Conservation (phyloP, 2,797 vertebrate genomes). For the Mormyrops attenuatus region DNA sequence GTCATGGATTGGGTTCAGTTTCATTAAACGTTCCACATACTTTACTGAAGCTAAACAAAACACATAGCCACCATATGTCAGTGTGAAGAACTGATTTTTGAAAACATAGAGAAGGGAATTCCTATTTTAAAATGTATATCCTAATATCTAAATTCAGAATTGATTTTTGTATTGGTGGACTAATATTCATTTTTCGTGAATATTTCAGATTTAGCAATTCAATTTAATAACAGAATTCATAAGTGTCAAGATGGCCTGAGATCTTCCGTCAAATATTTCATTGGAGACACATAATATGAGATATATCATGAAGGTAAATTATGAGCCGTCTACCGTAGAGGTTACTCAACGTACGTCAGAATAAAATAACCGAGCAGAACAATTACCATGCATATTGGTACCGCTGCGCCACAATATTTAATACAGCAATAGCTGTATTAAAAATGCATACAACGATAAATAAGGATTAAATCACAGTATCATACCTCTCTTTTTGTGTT, state of each 20-base stretch:
- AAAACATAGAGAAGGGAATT: neutral
- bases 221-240: neutral
- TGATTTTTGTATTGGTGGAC: neutral
- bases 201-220: neutral
- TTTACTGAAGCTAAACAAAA: neutral
- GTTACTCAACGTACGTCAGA: slow-evolving; percentile 9
- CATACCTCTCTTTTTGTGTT: slow-evolving; percentile 38
- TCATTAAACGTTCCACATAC: neutral
- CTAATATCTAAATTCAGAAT: neutral
- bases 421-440: neutral
- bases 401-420: neutral
- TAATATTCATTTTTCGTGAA: neutral
- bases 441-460: slow-evolving; percentile 1
- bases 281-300: neutral
- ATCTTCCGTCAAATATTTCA: neutral
- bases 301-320: neutral
- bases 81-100: neutral
- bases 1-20: neutral
- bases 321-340: slow-evolving; percentile 2
- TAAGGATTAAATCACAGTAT: slow-evolving; percentile 18
- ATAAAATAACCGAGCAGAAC: slow-evolving; percentile 19
- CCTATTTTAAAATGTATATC: neutral
- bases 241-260: neutral
- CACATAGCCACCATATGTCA: neutral
- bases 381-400: neutral